Base-by-base conservation (phyloP, 2,797 vertebrate species). In the Gymnoscopelus microlampas region DNA sequence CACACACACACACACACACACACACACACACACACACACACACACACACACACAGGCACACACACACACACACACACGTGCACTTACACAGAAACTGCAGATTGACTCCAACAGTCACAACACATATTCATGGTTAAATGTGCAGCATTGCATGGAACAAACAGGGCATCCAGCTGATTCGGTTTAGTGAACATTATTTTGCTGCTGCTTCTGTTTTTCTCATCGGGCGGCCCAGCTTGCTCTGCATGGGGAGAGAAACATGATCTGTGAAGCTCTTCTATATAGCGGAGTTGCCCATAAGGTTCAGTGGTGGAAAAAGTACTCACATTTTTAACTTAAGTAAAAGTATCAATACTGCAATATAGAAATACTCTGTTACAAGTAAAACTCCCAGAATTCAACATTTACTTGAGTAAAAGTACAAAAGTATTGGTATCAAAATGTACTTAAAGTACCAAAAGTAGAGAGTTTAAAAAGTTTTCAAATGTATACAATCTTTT, bases 131-230 rank as follows among this genome's bases (percentile, higher is more conserved):
- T 63, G 47, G 44, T 66, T 54, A 75, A 79, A 76, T 79, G 60
- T 60, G 19, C 78, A 72, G 73, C 63, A 73, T 69, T 44, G 67
- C 15, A 75, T 71, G 56, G 51, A 73, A 66, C 19, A 68, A 80
- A 47, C 39, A 68, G 71, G 77, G 66, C 57, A 48, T 83, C 76
- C 83, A 88, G 84, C 78, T 85, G 83, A 91, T 85, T 87, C 29
- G 60, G 32, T 86, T 76, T 77, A 59, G 63, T 71, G 74, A 78
- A 82, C 71, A 66, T 79, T 78, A 19, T 19, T 19, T 69, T 44
- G 63, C 78, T 82, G 71, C 60, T 56, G 67, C 73, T 81, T 83
- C 88, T 93, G 90, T 74, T 89, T 90, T 86, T 76, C 77, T 83
- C 84, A 86, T 92, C 69, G 82, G 66, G 80, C 13, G 66, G 72